Conservation (phyloP, 2,113 vertebrate species). For the Nymphicus hollandicus region DNA sequence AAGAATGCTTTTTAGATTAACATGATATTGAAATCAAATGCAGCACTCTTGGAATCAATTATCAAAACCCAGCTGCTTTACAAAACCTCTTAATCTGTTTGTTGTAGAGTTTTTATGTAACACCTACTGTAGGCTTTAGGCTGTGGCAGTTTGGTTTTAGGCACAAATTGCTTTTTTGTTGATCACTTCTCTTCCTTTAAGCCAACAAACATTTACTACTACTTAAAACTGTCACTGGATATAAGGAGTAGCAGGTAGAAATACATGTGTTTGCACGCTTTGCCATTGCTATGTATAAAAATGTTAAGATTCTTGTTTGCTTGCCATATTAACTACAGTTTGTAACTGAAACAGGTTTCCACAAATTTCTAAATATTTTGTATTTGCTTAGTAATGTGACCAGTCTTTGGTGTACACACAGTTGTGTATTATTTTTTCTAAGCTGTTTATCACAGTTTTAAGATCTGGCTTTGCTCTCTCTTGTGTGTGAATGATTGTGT, state of each 20-base stretch:
- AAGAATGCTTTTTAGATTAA: conserved; percentile 17
- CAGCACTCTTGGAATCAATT: background rate
- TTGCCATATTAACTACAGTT: background rate
- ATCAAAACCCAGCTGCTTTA: conserved; percentile 46
- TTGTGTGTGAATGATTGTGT: background rate
- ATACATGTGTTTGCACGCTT: background rate
- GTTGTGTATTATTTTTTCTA: background rate
- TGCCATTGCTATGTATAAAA: background rate
- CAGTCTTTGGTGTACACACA: background rate
- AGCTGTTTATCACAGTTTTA: background rate
- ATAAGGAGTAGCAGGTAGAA: conserved; percentile 18
- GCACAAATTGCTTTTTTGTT: conserved; percentile 7
- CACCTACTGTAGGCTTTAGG: background rate
- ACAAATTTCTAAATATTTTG: background rate
- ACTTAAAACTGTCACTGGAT: background rate
- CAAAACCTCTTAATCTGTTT: conserved; percentile 24
- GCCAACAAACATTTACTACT: background rate
- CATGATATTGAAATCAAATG: background rate
- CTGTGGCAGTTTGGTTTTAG: conserved; percentile 41
- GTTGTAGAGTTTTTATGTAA: conserved; percentile 12
- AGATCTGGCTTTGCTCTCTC: background rate
- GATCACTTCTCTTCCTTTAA: conserved; percentile 39
- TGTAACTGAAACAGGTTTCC: background rate
- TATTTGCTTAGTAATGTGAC: background rate
- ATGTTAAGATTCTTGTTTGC: background rate